Base-by-base conservation (phyloP, 2,888 invertebrate species). In the Drosophila kuntzei region DNA sequence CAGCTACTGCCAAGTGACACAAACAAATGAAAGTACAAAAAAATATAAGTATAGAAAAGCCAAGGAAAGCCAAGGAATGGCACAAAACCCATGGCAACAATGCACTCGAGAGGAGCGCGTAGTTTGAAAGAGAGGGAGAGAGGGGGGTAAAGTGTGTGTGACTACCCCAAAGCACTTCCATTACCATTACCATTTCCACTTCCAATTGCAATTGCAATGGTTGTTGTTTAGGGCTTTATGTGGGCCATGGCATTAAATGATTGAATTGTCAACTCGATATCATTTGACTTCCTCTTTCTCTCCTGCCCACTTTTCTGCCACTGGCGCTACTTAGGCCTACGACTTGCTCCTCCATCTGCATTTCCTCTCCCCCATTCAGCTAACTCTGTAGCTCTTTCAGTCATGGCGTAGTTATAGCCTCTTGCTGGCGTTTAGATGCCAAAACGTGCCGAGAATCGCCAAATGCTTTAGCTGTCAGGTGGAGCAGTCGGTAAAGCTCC, bases 241-340 rank as follows among this genome's bases (percentile, higher is more conserved):
- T 77, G 77, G 75, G 77, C 58, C 71, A 79, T 49, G 60, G 59
- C 74, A 46, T 55, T 69, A 67, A 62, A 80, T 87, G 87, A 84
- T 84, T 87, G 82, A 83, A 74, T 81, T 87, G 85, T 85, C 82
- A 87, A 71, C 68, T 71, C 27, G 41, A 61, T 54, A 50, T 66
- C 73, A 62, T 47, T 57, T 41, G 53, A 59, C 39, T 66, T 66
- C 50, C 67, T 53, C 49, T 41, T 20, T 43, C 32, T 39, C 58
- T 9, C 51, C 53, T 76, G 79, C 83, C 77, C 80, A 5, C 11
- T 11, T 20, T 27, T 4, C 34, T 27, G 12, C 29, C 27, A 50
- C 25, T 32, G 32, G 29, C 41, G 43, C 84, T 79, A 82, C 76
- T 77, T 74, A 25, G 34, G 22, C 18, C 43, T 44, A n/a, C 43